Evolutionary conservation across 2,888 invertebrate genomes (phyloP).

Genomic region (Belgica antarctica): DNA sequence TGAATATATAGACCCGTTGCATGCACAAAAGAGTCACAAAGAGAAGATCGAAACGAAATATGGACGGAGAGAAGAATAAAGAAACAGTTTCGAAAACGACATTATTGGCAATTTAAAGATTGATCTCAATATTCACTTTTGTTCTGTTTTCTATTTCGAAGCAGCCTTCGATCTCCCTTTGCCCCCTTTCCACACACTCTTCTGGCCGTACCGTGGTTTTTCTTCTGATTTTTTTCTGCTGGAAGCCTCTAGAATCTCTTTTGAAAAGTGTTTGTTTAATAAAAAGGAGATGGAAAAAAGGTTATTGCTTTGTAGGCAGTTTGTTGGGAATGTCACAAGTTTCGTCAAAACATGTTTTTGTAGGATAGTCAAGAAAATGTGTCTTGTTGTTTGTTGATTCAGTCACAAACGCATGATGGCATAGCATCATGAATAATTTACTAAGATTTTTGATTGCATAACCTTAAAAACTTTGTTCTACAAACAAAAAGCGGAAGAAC

Average conservation of each 20-base stretch:
- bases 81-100: slow-evolving; percentile 36
- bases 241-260: no score
- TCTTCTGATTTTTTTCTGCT: no score
- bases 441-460: no score
- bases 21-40: slow-evolving; percentile 14
- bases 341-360: no score
- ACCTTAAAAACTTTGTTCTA: no score
- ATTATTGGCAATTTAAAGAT: slow-evolving; percentile 41
- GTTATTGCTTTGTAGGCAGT: slow-evolving; percentile 20
- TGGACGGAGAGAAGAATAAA: slow-evolving; percentile 17
- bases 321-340: no score
- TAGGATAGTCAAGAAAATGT: no score
- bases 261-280: slow-evolving; percentile 11
- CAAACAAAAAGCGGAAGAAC: no score
- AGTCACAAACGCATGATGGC: no score
- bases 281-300: slow-evolving; percentile 19
- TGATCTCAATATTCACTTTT: slow-evolving; percentile 41
- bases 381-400: no score
- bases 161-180: neutral
- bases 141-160: slow-evolving; percentile 33
- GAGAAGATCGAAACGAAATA: slow-evolving; percentile 1
- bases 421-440: no score
- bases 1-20: neutral
- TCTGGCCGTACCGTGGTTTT: no score
- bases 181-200: neutral